Evolutionary conservation across 2,888 invertebrate species (phyloP).

Genomic region (Leistus spinibarbis): DNA sequence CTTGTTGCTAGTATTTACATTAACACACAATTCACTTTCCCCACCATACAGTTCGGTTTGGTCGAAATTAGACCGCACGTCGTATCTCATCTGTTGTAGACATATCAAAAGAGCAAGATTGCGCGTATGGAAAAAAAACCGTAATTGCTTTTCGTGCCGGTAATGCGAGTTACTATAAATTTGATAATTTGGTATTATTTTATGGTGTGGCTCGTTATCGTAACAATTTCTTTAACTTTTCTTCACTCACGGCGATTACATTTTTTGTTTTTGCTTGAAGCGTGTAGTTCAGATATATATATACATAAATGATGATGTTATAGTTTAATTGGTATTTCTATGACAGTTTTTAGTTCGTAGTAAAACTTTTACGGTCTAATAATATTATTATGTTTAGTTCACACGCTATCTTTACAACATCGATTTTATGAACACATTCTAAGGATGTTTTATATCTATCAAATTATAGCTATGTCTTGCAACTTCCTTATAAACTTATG

Average conservation of each 20-base stretch:
- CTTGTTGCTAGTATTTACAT: not conserved
- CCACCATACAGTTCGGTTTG: not conserved
- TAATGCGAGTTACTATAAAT: not conserved
- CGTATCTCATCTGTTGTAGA: not conserved
- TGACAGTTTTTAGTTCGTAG: not conserved
- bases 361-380: not conserved
- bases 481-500: too few relatives aligned
- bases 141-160: not conserved
- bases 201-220: not conserved
- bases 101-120: not conserved
- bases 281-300: not conserved
- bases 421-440: not conserved
- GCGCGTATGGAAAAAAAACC: not conserved
- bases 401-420: not conserved
- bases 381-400: not conserved
- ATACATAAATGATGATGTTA: not conserved
- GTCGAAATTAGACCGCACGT: not conserved
- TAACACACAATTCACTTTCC: not conserved
- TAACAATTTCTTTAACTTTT: not conserved
- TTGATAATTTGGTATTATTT: not conserved
- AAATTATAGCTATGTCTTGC: too few relatives aligned
- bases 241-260: not conserved
- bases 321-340: not conserved
- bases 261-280: not conserved
- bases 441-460: too few relatives aligned